Base-by-base conservation (phyloP, 1,140 invertebrate genomes). In the Drosophila micromelanica region DNA sequence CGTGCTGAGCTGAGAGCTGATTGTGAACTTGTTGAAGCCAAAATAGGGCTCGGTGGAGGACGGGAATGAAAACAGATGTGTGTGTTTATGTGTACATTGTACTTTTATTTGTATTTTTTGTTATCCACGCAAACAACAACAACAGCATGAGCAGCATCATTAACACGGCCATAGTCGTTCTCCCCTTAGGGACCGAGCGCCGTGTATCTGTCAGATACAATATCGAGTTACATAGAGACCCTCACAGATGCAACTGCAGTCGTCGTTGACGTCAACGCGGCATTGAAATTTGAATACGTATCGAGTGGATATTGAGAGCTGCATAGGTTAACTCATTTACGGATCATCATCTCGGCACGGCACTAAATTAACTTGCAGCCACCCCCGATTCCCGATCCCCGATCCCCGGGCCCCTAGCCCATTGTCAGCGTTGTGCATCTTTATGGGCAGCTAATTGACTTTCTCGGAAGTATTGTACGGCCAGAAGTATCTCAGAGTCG, bases 141-240 rank as follows among this genome's bases (percentile, higher is more conserved):
- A 38, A 35, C 69, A 72, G 63, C 73, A 79, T 55, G 65, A 78
- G 57, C 72, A 76, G 63, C 80, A 79, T 75, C 78, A 87, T 81
- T 87, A 80, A 85, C 77, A 85, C 56, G 64, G 52, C 64, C 42
- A 46, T 55, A 27, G 32, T 23, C 27, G 32, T n/a, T 49, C 77
- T n/a, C 74, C 79, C 84, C 76, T 23, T 7, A 56, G 76, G 76
- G 40, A 42, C 42, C n/a, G 13, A 60, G 68, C 71, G 69, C 76
- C 85, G 76, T 84, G 85, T 89, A 89, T 84, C 85, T 89, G 85
- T 80, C 85, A 84, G 85, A 90, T 89, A 51, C 80, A 84, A 80
- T 89, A 89, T 89, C 80, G 70, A 23, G 57, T 89, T 89, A 89
- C 84, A 75, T 20, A 38, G 60, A 60, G 54, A 68, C 69, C 56